Base-by-base conservation (phyloP, 2,888 invertebrate genomes). In the Sesamia inferens region DNA sequence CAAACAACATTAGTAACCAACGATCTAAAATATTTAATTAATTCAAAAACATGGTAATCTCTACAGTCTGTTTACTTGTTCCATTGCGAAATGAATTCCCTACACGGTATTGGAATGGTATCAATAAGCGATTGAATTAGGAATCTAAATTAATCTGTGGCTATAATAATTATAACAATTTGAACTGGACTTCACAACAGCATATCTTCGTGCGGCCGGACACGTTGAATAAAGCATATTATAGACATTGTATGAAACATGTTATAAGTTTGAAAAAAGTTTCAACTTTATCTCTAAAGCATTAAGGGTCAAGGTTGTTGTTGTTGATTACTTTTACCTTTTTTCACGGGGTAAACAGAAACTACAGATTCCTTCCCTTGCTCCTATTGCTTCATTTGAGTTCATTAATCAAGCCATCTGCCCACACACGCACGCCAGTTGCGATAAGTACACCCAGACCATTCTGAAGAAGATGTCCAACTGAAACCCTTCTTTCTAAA, bases 61-160 rank as follows among this genome's bases (percentile, higher is more conserved):
- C 13, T 69, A 67, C 51, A 76, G 42, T 44, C 66, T 59, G 55
- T 58, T 59, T 42, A 59, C 57, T 59, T 61, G 71, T 69, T 67
- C 51, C 31, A 78, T 74, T 67, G 59, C 71, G 71, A 58, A 74
- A 67, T 69, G 62, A 74, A 63, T 78, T 69, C 82, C 82, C 71
- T 78, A 64, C 82, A 78, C n/a, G 81, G 74, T 19, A 54, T 67
- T 22, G 10, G n/a, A 66, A 55, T 68, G 48, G 63, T 71, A 16
- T 74, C 71, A 78, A 71, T 74, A 71, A 78, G 74, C 68, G 58
- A 71, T 81, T 81, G 81, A 81, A 55, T 22, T 14, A 76, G 48
- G 16, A 76, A 81, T 72, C 44, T 72, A 76, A 71, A 69, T 80
- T 63, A 76, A 67, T 69, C 51, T 31, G 57, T 72, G 11, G 19